phyloP scores from a whole-genome alignment of 2,888 invertebrate genomes.

The Eupelmus urozonus region DNA sequence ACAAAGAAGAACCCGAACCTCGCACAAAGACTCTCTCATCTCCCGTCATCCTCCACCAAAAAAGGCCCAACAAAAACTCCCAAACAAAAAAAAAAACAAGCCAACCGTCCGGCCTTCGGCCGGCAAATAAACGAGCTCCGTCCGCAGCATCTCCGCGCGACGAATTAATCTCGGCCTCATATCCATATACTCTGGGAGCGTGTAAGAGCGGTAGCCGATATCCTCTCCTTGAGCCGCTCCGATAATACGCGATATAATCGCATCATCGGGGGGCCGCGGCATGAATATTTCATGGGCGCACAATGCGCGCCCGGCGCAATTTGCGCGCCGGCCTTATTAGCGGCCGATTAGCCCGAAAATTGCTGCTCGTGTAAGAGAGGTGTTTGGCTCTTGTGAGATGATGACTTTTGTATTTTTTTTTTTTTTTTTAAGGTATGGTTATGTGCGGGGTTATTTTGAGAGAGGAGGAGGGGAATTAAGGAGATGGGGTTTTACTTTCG shows the following conservation, averaged over 20 bases:
- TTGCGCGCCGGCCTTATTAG: slow-evolving; percentile 32
- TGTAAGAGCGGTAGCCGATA: slow-evolving; percentile 26
- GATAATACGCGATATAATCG: slow-evolving; percentile 47
- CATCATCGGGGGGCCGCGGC: slow-evolving; percentile 7
- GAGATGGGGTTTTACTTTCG: neutral
- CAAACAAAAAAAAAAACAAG: too few species aligned
- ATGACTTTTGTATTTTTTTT: neutral
- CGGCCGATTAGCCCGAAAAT: slow-evolving; percentile 44
- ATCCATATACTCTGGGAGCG: neutral
- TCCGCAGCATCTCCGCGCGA: neutral
- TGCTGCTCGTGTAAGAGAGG: neutral
- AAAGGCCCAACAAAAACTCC: too few species aligned
- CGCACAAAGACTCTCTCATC: too few species aligned
- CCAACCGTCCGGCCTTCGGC: too few species aligned
- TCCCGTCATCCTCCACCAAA: too few species aligned
- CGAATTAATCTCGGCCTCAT: slow-evolving; percentile 24
- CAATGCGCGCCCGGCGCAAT: slow-evolving; percentile 53
- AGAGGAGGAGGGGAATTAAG: too few species aligned
- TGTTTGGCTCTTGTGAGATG: too few species aligned
- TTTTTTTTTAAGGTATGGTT: neutral
- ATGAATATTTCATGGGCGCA: slow-evolving; percentile 43
- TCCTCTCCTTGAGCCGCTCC: neutral
- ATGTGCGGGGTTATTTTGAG: too few species aligned
- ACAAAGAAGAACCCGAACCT: too few species aligned
- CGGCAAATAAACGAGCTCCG: too few species aligned